These are phyloP conservation scores for Ochotona princeps DNA, from an alignment of 2,113 vertebrate genomes.

Conservation along the genomic window DNA sequence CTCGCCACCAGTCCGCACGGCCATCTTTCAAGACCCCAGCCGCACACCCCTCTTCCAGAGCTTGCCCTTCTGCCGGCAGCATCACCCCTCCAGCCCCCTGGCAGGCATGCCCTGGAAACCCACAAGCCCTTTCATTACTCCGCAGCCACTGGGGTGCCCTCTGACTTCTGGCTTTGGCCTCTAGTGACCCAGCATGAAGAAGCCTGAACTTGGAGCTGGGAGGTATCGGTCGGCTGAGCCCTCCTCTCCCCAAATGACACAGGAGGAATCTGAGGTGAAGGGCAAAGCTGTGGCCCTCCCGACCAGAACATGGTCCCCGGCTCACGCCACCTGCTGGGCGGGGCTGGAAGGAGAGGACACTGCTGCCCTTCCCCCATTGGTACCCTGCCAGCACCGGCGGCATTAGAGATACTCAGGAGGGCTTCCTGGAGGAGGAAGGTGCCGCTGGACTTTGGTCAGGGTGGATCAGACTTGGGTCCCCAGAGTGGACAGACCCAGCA, in stretches of 20 bases:
- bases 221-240: no score
- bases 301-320: no score
- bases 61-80: background rate
- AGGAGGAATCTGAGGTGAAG: background rate
- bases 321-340: no score
- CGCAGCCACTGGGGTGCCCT: no score
- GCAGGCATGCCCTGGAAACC: fast-evolving
- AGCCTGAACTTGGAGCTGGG: no score
- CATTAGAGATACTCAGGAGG: background rate
- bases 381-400: background rate
- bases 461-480: no score
- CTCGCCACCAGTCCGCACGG: fast-evolving
- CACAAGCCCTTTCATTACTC: background rate
- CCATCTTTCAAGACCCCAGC: background rate
- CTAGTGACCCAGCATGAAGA: no score
- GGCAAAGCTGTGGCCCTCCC: no score
- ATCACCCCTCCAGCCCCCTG: background rate
- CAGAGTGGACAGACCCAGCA: no score
- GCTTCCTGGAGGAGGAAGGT: slow-evolving; percentile 43
- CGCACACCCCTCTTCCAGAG: background rate
- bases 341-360: no score
- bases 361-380: no score
- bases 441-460: background rate
- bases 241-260: fast-evolving
- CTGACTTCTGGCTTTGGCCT: no score